These are phyloP conservation scores for Helleia helle DNA, from an alignment of 2,888 invertebrate species.

Conservation along the genomic window DNA sequence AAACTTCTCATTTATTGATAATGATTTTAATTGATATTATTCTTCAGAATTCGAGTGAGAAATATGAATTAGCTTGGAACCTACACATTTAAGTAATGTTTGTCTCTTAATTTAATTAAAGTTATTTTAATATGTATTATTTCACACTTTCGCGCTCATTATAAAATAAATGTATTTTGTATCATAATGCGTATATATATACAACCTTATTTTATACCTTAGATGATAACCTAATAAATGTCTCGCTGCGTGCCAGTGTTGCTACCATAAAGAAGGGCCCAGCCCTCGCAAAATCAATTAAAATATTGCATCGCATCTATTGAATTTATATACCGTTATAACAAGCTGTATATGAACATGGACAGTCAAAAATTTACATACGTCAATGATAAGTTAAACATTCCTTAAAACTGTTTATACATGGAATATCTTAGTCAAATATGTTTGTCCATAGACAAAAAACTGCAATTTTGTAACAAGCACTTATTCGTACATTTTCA, in stretches of 20 bases:
- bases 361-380: not conserved
- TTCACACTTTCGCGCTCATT: too few species aligned
- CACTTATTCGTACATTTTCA: not conserved
- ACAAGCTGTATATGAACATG: slow-evolving; percentile 5
- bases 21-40: too few species aligned
- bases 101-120: too few species aligned
- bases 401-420: not conserved
- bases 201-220: too few species aligned
- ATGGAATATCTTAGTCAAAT: not conserved
- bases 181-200: too few species aligned
- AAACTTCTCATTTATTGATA: too few species aligned
- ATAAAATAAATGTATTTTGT: too few species aligned
- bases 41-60: too few species aligned
- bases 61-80: too few species aligned
- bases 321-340: slow-evolving; percentile 2
- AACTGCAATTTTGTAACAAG: not conserved
- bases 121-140: too few species aligned
- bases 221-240: too few species aligned
- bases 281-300: slow-evolving; percentile 4
- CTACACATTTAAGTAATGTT: too few species aligned
- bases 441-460: not conserved
- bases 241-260: slow-evolving; percentile 9
- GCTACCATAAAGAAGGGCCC: not conserved
- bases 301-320: slow-evolving; percentile 2
- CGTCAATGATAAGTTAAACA: not conserved